Evolutionary conservation across 2,888 invertebrate genomes (phyloP).

Genomic region (Phyllotreta striolata): DNA sequence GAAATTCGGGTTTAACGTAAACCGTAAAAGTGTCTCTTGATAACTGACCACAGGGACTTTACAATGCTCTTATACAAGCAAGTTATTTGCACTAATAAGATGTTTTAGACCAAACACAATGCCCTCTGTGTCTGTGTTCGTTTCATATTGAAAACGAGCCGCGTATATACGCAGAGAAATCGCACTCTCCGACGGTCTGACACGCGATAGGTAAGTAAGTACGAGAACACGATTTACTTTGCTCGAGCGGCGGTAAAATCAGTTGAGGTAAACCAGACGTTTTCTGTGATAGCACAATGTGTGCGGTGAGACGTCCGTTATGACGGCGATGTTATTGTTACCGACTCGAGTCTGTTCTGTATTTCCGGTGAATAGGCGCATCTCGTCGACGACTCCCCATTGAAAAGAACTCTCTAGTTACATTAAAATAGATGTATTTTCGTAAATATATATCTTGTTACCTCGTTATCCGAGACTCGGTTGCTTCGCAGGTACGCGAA

Average conservation of each 20-base stretch:
- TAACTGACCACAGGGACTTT: background rate
- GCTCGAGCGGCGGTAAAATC: slow-evolving; percentile 20
- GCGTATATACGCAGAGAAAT: background rate
- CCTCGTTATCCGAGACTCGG: slow-evolving; percentile 30
- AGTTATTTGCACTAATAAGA: no score
- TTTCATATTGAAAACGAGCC: no score
- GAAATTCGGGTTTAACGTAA: no score
- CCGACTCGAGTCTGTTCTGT: slow-evolving; percentile 24
- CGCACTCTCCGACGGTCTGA: slow-evolving; percentile 1
- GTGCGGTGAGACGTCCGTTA: slow-evolving; percentile 31
- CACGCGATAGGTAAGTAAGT: background rate
- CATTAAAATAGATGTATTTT: slow-evolving; percentile 41
- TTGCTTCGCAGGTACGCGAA: slow-evolving; percentile 7
- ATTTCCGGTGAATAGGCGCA: slow-evolving; percentile 37
- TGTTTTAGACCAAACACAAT: no score
- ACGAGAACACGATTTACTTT: slow-evolving; percentile 7
- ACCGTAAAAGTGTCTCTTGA: no score
- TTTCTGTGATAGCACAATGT: slow-evolving; percentile 25
- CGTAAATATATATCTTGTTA: slow-evolving; percentile 41
- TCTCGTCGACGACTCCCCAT: slow-evolving; percentile 28
- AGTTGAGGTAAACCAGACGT: slow-evolving; percentile 31
- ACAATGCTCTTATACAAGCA: no score
- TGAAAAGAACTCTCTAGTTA: slow-evolving; percentile 43
- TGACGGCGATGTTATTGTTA: slow-evolving; percentile 33
- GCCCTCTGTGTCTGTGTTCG: no score